These are phyloP conservation scores for Corvus hawaiiensis DNA, from an alignment of 2,113 vertebrate species.

Conservation along the genomic window DNA sequence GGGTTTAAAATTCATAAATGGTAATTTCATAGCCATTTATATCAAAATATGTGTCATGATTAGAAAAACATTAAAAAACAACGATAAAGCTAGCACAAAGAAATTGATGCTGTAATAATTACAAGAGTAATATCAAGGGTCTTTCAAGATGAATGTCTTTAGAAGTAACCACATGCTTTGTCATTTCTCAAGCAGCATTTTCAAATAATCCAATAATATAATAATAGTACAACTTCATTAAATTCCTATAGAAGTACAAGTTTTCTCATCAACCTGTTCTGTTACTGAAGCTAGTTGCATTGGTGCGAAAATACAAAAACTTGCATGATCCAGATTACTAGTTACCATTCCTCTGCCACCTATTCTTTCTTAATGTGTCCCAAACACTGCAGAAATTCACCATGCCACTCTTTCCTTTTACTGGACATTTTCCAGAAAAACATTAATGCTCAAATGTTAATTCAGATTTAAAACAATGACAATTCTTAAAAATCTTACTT, in stretches of 20 bases:
- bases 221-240: neutral
- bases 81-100: neutral
- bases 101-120: neutral
- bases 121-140: neutral
- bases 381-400: neutral
- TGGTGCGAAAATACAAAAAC: neutral
- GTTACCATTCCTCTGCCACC: neutral
- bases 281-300: neutral
- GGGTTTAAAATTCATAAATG: neutral
- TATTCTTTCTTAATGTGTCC: neutral
- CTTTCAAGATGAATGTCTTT: neutral
- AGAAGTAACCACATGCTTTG: neutral
- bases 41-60: neutral
- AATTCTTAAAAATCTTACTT: neutral
- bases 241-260: neutral
- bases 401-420: neutral
- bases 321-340: neutral
- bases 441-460: neutral
- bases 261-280: neutral
- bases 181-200: neutral
- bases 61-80: neutral
- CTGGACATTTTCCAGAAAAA: neutral
- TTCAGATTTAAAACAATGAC: neutral
- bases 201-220: neutral
- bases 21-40: neutral